Conservation (phyloP, 2,113 vertebrate species). For the Cephalopterus ornatus region DNA sequence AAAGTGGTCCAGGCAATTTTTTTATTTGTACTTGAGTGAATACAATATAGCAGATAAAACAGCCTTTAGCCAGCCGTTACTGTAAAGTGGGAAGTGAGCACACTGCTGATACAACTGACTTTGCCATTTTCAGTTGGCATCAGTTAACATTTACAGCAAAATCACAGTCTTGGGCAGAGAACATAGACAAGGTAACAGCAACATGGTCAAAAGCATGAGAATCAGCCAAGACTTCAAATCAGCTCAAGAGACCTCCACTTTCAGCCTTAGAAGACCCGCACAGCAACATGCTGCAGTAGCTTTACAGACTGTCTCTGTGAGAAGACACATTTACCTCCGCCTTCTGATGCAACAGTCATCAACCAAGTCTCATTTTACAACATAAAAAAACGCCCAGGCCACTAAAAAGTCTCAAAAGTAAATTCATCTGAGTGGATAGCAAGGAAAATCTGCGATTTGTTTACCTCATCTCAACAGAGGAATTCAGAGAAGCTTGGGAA, state of each 20-base stretch:
- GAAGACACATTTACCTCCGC: neutral
- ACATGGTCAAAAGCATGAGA: neutral
- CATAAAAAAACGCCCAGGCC: neutral
- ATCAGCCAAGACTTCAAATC: neutral
- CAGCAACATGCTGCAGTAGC: neutral
- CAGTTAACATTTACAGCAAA: neutral
- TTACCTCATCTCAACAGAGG: neutral
- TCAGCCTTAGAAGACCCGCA: neutral
- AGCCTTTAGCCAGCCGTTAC: neutral
- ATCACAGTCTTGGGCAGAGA: neutral
- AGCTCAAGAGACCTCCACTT: neutral
- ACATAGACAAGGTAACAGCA: neutral
- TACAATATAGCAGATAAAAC: fast-evolving
- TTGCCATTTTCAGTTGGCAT: neutral
- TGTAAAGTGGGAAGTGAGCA: neutral
- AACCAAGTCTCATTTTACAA: neutral
- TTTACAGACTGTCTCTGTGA: neutral
- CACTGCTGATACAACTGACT: neutral
- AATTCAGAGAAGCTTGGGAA: neutral
- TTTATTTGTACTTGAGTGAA: neutral
- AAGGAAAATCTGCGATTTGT: neutral
- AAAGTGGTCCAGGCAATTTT: neutral
- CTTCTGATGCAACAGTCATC: neutral
- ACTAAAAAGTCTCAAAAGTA: neutral
- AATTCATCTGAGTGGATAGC: neutral